Conservation (phyloP, 2,888 invertebrate species). For the Dioctria linearis region DNA sequence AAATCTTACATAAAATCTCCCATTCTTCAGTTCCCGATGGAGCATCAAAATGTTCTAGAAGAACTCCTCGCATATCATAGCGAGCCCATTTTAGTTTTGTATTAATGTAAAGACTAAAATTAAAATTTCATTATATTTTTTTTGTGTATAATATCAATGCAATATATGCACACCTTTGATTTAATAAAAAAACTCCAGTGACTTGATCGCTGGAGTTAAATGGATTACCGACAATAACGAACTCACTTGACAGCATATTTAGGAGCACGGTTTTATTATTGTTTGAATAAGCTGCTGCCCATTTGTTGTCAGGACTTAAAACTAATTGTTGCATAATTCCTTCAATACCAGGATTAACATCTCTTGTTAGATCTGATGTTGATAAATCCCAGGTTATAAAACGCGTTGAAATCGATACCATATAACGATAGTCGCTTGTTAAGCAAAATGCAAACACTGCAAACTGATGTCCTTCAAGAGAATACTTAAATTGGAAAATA, state of each 20-base stretch:
- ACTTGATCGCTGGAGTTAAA: slow-evolving; percentile 78
- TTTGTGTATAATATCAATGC: neutral
- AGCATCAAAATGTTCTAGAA: slow-evolving; percentile 75
- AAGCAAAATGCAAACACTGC: slow-evolving; percentile 94
- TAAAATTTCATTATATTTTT: neutral
- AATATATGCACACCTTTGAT: slow-evolving; percentile 72
- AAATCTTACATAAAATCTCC: slow-evolving; percentile 80
- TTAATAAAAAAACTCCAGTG: slow-evolving; percentile 77
- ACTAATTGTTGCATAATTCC: slow-evolving; percentile 97
- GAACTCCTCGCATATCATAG: slow-evolving; percentile 84
- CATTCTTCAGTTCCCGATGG: slow-evolving; percentile 76
- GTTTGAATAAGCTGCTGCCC: slow-evolving; percentile 95
- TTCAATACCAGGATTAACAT: slow-evolving; percentile 93
- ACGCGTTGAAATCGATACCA: slow-evolving; percentile 96
- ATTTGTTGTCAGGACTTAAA: slow-evolving; percentile 95
- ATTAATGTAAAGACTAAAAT: slow-evolving; percentile 78
- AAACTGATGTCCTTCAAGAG: slow-evolving; percentile 97
- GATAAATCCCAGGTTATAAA: slow-evolving; percentile 98
- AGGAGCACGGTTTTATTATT: slow-evolving; percentile 95
- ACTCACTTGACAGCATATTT: slow-evolving; percentile 95
- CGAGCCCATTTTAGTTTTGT: slow-evolving; percentile 83
- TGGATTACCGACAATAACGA: slow-evolving; percentile 88
- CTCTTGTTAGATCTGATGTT: slow-evolving; percentile 94
- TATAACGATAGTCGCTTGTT: slow-evolving; percentile 91
- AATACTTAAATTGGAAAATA: slow-evolving; percentile 77